Percentiles rank a stretch among this genome's conserved stretches.
Evolutionary conservation across 2,113 vertebrate species (phyloP).

Genomic region (Charina bottae): DNA sequence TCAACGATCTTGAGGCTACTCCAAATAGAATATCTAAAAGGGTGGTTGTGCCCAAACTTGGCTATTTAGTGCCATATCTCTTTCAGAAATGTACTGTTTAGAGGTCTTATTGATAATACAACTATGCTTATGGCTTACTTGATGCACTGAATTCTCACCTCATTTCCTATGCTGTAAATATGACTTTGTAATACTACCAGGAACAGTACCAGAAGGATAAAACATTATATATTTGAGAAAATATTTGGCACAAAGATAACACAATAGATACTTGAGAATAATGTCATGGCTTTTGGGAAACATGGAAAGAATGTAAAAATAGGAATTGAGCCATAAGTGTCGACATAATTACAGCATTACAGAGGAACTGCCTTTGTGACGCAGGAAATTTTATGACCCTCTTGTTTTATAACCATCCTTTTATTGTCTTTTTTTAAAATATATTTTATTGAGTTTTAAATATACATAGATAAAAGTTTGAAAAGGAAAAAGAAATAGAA

Average conservation of each 20-base stretch:
- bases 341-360: not conserved
- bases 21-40: not conserved
- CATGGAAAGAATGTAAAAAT: conserved; percentile 13
- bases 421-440: too few species aligned
- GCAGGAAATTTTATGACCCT: not conserved
- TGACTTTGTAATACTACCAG: not conserved
- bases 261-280: conserved; percentile 8
- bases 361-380: conserved; percentile 10
- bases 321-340: not conserved
- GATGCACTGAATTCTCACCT: not conserved
- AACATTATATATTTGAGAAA: conserved; percentile 10
- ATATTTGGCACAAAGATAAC: not conserved
- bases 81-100: not conserved
- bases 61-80: not conserved
- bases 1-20: not conserved
- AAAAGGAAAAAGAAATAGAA: too few species aligned
- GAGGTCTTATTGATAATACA: not conserved
- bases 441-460: too few species aligned
- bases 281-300: not conserved
- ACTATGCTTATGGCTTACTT: not conserved
- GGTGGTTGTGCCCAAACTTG: not conserved
- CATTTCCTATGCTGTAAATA: not conserved
- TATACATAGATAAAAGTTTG: too few species aligned
- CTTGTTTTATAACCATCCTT: conserved; percentile 5
- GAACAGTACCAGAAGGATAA: not conserved